Evolutionary conservation across 2,797 vertebrate species (phyloP).

Genomic region (Peromyscus nudipes): DNA sequence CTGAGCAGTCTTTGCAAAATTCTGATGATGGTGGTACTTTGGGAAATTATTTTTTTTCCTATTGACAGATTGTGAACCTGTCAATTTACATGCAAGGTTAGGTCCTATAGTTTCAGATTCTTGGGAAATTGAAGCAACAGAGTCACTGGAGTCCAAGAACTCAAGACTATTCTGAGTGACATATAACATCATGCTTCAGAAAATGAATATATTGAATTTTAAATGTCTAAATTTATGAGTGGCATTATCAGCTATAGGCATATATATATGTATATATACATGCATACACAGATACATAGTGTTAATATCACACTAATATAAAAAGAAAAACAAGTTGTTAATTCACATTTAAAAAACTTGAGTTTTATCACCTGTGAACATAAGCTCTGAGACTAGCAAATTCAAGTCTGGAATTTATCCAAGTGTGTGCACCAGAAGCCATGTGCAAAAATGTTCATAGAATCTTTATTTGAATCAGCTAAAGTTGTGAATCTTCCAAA

Average conservation of each 20-base stretch:
- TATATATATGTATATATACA: neutral
- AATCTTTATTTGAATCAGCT: neutral
- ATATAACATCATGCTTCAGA: neutral
- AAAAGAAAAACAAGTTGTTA: neutral
- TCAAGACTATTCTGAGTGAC: neutral
- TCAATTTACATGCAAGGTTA: neutral
- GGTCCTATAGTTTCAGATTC: neutral
- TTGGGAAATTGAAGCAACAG: neutral
- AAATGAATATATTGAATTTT: neutral
- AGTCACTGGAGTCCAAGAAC: neutral
- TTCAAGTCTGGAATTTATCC: neutral
- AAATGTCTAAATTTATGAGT: neutral
- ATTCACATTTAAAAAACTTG: neutral
- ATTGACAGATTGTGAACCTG: neutral
- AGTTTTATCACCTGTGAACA: neutral
- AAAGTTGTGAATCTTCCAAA: conserved; percentile 1
- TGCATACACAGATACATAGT: neutral
- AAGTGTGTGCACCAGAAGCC: neutral
- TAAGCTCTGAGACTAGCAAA: neutral
- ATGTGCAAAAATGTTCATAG: neutral
- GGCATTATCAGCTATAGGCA: neutral
- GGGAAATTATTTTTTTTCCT: neutral
- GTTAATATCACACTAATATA: neutral
- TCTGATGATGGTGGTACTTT: neutral
- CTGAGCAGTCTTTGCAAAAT: neutral